A percentile compares a stretch with the other conserved stretches of the same genome.
These are phyloP conservation scores for Amia ocellicauda DNA, from an alignment of 2,113 vertebrate species.

Conservation along the genomic window DNA sequence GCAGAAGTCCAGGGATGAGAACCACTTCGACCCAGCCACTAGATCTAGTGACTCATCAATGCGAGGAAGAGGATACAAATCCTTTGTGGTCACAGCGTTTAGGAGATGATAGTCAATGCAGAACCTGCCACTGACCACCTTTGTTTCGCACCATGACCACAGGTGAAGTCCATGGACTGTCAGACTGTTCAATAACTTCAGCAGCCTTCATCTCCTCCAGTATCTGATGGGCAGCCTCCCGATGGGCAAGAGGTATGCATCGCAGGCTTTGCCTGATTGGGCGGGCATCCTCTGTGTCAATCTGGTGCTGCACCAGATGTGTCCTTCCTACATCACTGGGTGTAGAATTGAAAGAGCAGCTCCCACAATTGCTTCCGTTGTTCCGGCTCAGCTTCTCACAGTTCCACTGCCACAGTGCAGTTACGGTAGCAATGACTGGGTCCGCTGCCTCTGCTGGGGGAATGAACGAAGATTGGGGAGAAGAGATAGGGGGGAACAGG, in stretches of 20 bases:
- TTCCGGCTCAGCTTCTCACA: neutral
- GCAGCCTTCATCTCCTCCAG: too few species aligned
- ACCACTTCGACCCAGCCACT: neutral
- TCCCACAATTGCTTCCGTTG: neutral
- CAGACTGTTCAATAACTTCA: neutral
- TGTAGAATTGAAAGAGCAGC: neutral
- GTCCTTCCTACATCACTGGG: constrained; percentile 3
- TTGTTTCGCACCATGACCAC: neutral
- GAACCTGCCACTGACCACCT: neutral
- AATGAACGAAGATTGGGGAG: neutral
- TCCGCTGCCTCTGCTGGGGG: neutral
- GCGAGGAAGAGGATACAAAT: neutral
- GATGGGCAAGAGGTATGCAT: neutral
- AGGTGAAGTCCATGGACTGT: neutral
- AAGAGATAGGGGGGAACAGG: neutral
- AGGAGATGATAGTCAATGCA: neutral
- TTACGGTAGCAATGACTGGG: neutral
- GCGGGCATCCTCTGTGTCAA: too few species aligned
- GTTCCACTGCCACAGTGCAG: too few species aligned
- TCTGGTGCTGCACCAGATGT: too few species aligned
- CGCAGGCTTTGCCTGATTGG: neutral
- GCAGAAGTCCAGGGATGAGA: neutral
- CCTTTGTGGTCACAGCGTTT: neutral
- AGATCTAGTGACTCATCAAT: constrained; percentile 1
- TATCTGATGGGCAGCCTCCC: neutral